A percentile compares a stretch with the other conserved stretches of the same genome.
phyloP scores from a whole-genome alignment of 2,797 vertebrate genomes.

The Galago senegalensis region DNA sequence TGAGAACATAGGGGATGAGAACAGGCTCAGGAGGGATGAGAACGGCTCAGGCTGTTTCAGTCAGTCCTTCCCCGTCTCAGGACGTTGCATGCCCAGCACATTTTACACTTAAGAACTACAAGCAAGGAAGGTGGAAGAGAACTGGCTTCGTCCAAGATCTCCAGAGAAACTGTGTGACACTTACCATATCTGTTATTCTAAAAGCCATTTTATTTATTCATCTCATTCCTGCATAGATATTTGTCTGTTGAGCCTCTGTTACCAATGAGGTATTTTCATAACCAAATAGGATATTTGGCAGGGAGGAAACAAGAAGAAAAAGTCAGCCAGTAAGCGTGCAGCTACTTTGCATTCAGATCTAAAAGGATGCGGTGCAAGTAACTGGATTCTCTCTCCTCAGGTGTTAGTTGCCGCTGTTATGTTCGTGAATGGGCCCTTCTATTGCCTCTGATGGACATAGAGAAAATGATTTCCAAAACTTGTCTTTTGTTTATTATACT shows the following conservation, averaged over 20 bases:
- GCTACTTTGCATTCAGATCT: neutral
- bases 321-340: neutral
- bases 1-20: too few species aligned
- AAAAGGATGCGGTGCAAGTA: neutral
- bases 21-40: too few species aligned
- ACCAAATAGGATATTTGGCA: neutral
- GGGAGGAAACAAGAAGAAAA: neutral
- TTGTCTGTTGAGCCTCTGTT: neutral
- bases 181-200: neutral
- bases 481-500: conserved; percentile 40
- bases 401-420: neutral
- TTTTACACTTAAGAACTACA: neutral
- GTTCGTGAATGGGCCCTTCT: neutral
- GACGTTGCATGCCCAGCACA: neutral
- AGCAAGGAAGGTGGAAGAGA: neutral
- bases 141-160: neutral
- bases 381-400: neutral
- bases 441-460: neutral
- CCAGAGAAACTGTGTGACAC: neutral
- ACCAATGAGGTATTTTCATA: neutral
- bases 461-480: conserved; percentile 1
- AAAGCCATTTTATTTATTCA: conserved; percentile 7
- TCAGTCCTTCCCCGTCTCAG: neutral
- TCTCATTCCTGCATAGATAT: conserved; percentile 4
- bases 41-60: neutral